Conservation (phyloP, 2,888 invertebrate species). For the Steinernema hermaphroditum region DNA sequence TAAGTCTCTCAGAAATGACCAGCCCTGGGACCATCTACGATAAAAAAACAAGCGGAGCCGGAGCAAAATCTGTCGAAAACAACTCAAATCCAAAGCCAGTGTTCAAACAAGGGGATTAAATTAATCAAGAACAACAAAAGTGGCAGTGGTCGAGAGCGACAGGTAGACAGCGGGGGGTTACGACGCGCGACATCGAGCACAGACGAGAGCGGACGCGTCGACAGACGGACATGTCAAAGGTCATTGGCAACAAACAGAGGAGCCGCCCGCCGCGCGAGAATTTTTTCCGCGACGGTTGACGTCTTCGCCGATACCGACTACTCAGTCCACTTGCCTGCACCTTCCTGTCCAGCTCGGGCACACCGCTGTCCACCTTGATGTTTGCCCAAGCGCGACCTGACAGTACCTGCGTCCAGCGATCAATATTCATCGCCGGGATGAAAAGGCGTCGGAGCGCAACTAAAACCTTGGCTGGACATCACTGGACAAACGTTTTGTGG, state of each 20-base stretch:
- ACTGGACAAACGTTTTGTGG: no score
- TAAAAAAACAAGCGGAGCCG: no score
- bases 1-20: no score
- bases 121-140: neutral
- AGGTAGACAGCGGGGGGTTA: neutral
- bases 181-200: neutral
- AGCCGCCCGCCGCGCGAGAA: neutral
- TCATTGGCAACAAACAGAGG: conserved; percentile 11
- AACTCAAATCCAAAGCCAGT: neutral
- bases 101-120: conserved; percentile 1
- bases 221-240: conserved; percentile 14
- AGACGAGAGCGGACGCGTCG: neutral
- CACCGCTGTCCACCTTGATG: neutral
- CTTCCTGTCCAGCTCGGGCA: neutral
- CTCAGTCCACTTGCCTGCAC: no score
- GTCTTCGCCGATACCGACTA: neutral
- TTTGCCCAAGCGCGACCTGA: conserved; percentile 7
- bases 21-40: no score
- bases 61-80: no score
- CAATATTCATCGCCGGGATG: neutral
- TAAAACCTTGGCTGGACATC: neutral
- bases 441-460: neutral
- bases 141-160: neutral
- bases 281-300: conserved; percentile 8
- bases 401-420: neutral